Base-by-base conservation (phyloP, 2,888 invertebrate species). In the Chloroclysta siterata region DNA sequence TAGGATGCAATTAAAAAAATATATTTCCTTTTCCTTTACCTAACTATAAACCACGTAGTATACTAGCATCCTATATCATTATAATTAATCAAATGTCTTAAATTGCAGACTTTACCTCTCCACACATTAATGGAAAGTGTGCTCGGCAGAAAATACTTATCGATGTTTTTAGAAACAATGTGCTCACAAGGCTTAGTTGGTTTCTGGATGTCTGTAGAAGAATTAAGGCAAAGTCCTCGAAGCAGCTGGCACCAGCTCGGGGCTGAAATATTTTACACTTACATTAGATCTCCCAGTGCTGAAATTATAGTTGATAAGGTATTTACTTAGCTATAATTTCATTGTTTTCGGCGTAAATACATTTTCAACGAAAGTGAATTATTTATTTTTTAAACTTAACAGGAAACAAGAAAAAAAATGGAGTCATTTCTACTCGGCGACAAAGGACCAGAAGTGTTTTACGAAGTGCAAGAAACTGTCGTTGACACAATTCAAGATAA, bases 221-320 rank as follows among this genome's bases (percentile, higher is more conserved):
- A 97, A 84, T 87, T 98, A 67, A 94, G 96, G 69, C 94, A 94
- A 61, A 95, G 97, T n/a, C 95, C 95, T 52, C 94, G 96, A 72
- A 95, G 95, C 65, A 95, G 95, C 71, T 96, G 96, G 95, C 97
- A 98, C 86, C 97, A 98, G 77, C 89, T 97, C 33, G 98, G 97
- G 10, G 97, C 97, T n/a, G 98, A 98, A 86, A 97, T 98, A 77
- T 98, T 97, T 88, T 97, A 98, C 81, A 97, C 97, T 4, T 98
- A 97, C 77, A 96, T 98, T 66, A 94, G 96, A 70, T 96, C 96
- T 54, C 96, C 96, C 1, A 95, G 95, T 65, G 96, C 96, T 0
- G 96, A 96, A 81, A 95, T 97, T 65, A 96, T 96, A 90, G 95
- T 97, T 48, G 97, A 97, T 79, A 97, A 96, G 90, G 94, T 94